These are phyloP conservation scores for Phrynocephalus forsythii DNA, from an alignment of 2,797 vertebrate genomes.

Conservation along the genomic window DNA sequence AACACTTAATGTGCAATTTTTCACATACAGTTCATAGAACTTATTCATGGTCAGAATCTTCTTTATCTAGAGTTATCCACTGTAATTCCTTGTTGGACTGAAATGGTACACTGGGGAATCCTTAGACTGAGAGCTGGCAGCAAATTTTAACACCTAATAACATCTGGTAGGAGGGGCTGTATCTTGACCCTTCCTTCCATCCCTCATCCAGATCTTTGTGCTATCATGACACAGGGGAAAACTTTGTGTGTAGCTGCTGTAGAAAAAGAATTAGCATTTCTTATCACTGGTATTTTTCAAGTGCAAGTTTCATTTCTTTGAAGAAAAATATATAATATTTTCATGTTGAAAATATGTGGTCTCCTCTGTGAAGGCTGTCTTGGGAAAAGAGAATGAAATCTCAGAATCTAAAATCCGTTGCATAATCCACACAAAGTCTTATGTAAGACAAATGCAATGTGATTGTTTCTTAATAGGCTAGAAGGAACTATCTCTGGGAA, in stretches of 20 bases:
- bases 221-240: neutral
- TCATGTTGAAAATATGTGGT: neutral
- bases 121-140: neutral
- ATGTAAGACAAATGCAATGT: neutral
- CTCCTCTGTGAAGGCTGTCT: neutral
- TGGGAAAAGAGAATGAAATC: neutral
- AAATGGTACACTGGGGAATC: too few species aligned
- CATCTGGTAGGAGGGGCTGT: neutral
- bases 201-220: neutral
- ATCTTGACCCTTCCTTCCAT: neutral
- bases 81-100: neutral
- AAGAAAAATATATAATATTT: neutral
- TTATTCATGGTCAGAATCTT: neutral
- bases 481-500: neutral
- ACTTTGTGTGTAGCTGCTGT: neutral
- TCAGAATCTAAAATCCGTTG: neutral
- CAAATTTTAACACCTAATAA: neutral
- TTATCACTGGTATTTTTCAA: too few species aligned
- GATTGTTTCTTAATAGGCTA: neutral
- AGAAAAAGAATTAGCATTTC: neutral
- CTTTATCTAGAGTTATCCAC: neutral
- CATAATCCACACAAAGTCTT: neutral
- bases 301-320: neutral
- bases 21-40: neutral
- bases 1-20: too few species aligned